These are phyloP conservation scores for Ancistrus triradiatus DNA, from an alignment of 2,113 vertebrate species.

Conservation along the genomic window DNA sequence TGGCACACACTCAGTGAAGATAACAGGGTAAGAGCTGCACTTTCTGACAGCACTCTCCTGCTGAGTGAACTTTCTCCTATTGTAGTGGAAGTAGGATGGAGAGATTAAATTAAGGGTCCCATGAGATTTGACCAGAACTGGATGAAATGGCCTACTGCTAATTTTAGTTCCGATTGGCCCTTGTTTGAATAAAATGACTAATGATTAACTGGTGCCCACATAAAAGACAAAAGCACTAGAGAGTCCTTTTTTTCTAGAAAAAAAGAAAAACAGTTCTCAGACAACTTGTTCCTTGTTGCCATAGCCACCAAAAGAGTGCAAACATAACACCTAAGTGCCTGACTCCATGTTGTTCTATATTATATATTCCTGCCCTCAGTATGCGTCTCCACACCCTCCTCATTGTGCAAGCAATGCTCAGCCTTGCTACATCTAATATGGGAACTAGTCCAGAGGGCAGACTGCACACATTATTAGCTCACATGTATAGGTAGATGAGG, in stretches of 20 bases:
- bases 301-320: slow-evolving; percentile 53
- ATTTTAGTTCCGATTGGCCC: not conserved
- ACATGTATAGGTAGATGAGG: no score
- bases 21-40: slow-evolving; percentile 79
- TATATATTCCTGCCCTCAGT: not conserved
- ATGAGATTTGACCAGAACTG: not conserved
- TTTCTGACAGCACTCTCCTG: slow-evolving; percentile 15
- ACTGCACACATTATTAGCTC: no score
- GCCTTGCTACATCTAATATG: no score
- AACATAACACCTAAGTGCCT: slow-evolving; percentile 64
- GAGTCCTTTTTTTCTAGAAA: slow-evolving; percentile 41
- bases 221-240: slow-evolving; percentile 26
- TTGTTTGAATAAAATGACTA: not conserved
- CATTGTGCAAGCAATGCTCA: not conserved
- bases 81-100: not conserved
- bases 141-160: not conserved
- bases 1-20: slow-evolving; percentile 89
- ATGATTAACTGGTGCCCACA: not conserved
- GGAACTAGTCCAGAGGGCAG: no score
- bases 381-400: not conserved
- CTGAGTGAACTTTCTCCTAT: slow-evolving; percentile 15
- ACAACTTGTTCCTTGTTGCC: slow-evolving; percentile 43
- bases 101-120: not conserved
- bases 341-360: slow-evolving; percentile 16
- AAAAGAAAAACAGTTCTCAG: slow-evolving; percentile 19